phyloP scores from a whole-genome alignment of 2,797 vertebrate species.

The Cynopterus sphinx region DNA sequence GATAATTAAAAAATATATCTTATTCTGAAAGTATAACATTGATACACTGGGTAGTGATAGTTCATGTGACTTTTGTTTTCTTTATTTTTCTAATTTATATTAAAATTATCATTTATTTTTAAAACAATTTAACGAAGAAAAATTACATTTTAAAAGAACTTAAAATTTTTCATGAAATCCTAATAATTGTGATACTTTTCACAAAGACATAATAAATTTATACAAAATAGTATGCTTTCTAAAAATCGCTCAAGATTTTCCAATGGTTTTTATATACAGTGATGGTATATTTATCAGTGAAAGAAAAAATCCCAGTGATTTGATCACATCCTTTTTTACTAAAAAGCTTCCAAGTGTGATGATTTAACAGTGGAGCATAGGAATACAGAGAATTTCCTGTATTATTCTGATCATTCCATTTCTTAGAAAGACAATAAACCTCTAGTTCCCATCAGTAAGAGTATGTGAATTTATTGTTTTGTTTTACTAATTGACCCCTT shows the following conservation, averaged over 20 bases:
- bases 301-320: not conserved
- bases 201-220: not conserved
- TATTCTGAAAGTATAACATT: not conserved
- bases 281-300: not conserved
- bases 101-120: not conserved
- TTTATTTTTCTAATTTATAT: not conserved
- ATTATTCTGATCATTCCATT: not conserved
- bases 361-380: not conserved
- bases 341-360: not conserved
- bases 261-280: not conserved
- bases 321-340: not conserved
- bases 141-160: not conserved
- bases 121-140: constrained; percentile 38
- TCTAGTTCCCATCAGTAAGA: not conserved
- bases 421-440: constrained; percentile 1
- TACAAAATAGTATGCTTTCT: not conserved
- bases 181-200: not conserved
- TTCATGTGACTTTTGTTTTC: not conserved
- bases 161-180: not conserved
- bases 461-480: not conserved
- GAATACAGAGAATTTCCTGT: not conserved
- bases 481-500: not conserved
- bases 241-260: constrained; percentile 11
- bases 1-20: constrained; percentile 8
- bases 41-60: not conserved